Evolutionary conservation across 2,797 vertebrate genomes (phyloP).

Genomic region (Tenualosa ilisha): DNA sequence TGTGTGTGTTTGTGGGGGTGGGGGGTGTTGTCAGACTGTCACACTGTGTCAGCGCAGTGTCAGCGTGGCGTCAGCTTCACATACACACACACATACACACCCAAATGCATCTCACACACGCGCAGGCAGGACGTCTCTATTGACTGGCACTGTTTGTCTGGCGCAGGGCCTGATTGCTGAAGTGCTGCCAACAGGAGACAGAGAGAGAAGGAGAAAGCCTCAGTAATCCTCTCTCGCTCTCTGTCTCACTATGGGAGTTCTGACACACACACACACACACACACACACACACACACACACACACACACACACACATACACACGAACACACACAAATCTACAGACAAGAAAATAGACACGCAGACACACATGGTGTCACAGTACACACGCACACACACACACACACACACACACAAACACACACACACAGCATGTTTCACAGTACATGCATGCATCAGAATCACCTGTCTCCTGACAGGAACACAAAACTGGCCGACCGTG

Average conservation of each 20-base stretch:
- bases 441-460: slow-evolving; percentile 50
- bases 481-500: slow-evolving; percentile 42
- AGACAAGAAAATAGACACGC: not conserved
- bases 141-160: slow-evolving; percentile 80
- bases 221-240: slow-evolving; percentile 44
- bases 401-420: slow-evolving; percentile 19
- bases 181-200: slow-evolving; percentile 56
- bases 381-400: not conserved
- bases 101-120: slow-evolving; percentile 73
- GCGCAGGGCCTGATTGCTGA: slow-evolving; percentile 76
- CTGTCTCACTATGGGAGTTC: not conserved
- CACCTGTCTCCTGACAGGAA: slow-evolving; percentile 47
- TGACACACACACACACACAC: not conserved
- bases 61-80: slow-evolving; percentile 53
- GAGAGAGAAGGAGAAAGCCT: slow-evolving; percentile 26
- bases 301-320: not conserved
- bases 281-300: not conserved
- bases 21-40: slow-evolving; percentile 60
- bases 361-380: not conserved
- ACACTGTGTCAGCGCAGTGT: slow-evolving; percentile 71
- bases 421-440: slow-evolving; percentile 38
- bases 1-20: slow-evolving; percentile 29
- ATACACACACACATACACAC: slow-evolving; percentile 28
- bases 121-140: slow-evolving; percentile 69
- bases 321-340: not conserved